Conservation (phyloP, 2,888 invertebrate genomes). For the Melitaea athalia region DNA sequence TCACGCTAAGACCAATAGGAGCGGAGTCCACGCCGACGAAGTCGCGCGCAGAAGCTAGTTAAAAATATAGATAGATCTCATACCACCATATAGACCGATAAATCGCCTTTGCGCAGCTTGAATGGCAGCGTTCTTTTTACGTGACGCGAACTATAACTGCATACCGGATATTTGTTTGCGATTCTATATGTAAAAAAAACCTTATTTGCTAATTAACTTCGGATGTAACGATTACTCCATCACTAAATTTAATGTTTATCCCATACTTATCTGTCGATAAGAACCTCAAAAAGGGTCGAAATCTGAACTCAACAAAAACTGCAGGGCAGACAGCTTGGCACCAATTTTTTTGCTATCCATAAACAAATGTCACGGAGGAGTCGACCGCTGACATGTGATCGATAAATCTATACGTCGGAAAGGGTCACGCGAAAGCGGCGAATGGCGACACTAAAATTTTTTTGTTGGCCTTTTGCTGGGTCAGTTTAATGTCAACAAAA, state of each 20-base stretch:
- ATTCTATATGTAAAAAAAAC: too few species aligned
- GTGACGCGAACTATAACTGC: too few species aligned
- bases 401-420: slow-evolving; percentile 65
- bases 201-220: too few species aligned
- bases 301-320: slow-evolving; percentile 33
- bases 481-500: not conserved
- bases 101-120: too few species aligned
- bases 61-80: too few species aligned
- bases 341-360: slow-evolving; percentile 58
- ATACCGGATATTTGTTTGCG: too few species aligned
- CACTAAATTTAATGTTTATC: not conserved
- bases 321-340: slow-evolving; percentile 65
- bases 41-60: too few species aligned
- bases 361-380: slow-evolving; percentile 43
- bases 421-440: slow-evolving; percentile 55
- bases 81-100: too few species aligned
- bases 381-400: slow-evolving; percentile 53
- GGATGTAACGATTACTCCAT: too few species aligned
- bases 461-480: slow-evolving; percentile 22
- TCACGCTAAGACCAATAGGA: too few species aligned
- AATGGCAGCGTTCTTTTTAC: too few species aligned
- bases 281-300: slow-evolving; percentile 25
- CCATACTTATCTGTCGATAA: not conserved
- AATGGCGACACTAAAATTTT: slow-evolving; percentile 33
- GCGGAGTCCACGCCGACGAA: too few species aligned